A percentile compares a stretch with the other conserved stretches of the same genome.
phyloP scores from a whole-genome alignment of 2,797 vertebrate genomes.

The Mallotus villosus region DNA sequence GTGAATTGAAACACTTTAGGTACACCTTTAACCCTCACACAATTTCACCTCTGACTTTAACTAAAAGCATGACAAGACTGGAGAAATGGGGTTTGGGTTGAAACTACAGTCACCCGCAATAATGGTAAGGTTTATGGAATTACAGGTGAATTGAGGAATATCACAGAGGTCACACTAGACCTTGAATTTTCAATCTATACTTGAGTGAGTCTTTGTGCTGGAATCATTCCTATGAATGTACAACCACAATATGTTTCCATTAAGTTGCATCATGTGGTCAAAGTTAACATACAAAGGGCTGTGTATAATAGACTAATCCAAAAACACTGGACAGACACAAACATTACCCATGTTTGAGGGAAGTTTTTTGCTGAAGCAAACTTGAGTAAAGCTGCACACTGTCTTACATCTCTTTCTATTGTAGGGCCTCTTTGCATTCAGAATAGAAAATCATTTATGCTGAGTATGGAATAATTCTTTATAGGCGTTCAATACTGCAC shows the following conservation, averaged over 20 bases:
- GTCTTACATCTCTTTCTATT: not conserved
- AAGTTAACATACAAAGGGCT: no score
- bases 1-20: slow-evolving; percentile 23
- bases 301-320: no score
- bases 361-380: not conserved
- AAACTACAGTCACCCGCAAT: slow-evolving; percentile 1
- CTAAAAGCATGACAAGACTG: not conserved
- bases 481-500: not conserved
- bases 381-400: not conserved
- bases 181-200: no score
- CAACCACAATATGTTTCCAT: not conserved
- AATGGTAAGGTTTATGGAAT: slow-evolving; percentile 8
- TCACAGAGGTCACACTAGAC: not conserved
- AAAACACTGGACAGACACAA: not conserved
- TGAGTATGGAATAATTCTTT: not conserved
- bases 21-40: slow-evolving; percentile 11
- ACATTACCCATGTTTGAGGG: not conserved
- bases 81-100: no score
- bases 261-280: not conserved
- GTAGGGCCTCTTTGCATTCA: not conserved
- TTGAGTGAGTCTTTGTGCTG: not conserved
- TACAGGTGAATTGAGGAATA: slow-evolving; percentile 1
- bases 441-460: not conserved
- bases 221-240: not conserved
- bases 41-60: slow-evolving; percentile 19